Evolutionary conservation across 1,140 invertebrate genomes (phyloP).

Genomic region (Ridgeia piscesae): DNA sequence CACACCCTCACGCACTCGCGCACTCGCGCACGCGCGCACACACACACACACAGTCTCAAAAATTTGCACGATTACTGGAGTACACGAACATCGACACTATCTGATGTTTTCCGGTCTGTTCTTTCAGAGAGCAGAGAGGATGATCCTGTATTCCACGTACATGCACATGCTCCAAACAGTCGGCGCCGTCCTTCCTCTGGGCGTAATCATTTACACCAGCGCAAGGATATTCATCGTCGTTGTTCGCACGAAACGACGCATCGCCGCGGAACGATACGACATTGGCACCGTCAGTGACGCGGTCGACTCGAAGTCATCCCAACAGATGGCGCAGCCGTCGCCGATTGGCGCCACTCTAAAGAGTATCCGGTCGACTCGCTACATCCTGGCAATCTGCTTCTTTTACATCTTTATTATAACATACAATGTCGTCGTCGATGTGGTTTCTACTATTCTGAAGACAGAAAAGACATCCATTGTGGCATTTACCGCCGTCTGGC

Average conservation of each 20-base stretch:
- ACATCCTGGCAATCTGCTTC: background rate
- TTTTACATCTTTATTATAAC: background rate
- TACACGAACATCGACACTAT: no score
- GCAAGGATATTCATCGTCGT: background rate
- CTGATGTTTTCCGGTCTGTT: background rate
- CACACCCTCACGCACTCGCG: no score
- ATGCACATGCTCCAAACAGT: background rate
- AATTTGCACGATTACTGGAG: no score
- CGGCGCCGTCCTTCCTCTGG: background rate
- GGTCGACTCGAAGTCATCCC: background rate
- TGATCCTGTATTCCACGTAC: background rate
- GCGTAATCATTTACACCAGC: background rate
- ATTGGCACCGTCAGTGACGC: background rate
- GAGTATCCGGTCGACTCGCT: background rate
- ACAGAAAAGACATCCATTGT: background rate
- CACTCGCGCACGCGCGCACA: no score
- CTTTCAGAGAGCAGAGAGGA: background rate
- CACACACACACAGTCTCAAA: no score
- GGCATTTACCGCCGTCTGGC: background rate
- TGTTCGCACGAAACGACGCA: background rate
- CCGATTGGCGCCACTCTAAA: background rate
- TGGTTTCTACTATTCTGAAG: background rate
- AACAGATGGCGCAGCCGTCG: background rate
- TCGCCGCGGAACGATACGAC: background rate
- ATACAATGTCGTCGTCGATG: background rate